These are phyloP conservation scores for Gopherus flavomarginatus DNA, from an alignment of 2,113 vertebrate genomes.

Conservation along the genomic window DNA sequence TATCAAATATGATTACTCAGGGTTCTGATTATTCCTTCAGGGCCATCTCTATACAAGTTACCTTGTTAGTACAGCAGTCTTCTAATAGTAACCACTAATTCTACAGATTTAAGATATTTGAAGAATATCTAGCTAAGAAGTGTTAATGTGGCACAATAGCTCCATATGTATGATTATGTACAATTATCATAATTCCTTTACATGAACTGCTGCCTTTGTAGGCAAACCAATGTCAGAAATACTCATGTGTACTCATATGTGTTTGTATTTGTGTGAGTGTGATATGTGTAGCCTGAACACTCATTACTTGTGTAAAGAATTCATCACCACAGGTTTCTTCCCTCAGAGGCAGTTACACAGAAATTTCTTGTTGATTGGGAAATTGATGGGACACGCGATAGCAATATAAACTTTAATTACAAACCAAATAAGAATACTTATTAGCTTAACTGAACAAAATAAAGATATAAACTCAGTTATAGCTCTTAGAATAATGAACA, in stretches of 20 bases:
- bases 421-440: not conserved
- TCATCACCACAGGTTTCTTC: not conserved
- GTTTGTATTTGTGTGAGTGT: not conserved
- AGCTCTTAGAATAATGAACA: not conserved
- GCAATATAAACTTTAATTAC: not conserved
- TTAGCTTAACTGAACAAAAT: not conserved
- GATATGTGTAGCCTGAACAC: not conserved
- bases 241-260: not conserved
- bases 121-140: conserved; percentile 4
- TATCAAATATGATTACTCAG: not conserved
- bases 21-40: not conserved
- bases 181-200: not conserved
- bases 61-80: not conserved
- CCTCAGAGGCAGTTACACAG: not conserved
- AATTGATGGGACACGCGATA: not conserved
- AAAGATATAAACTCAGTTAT: not conserved
- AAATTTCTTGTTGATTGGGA: not conserved
- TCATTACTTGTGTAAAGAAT: not conserved
- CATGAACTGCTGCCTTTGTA: not conserved
- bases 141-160: not conserved
- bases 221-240: not conserved
- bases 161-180: not conserved
- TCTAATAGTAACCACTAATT: conserved; percentile 12
- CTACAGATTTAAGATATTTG: conserved; percentile 20
- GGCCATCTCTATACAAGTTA: not conserved